These are phyloP conservation scores for Caenorhabditis sp. DNA, from an alignment of 2,888 invertebrate species.

Conservation along the genomic window DNA sequence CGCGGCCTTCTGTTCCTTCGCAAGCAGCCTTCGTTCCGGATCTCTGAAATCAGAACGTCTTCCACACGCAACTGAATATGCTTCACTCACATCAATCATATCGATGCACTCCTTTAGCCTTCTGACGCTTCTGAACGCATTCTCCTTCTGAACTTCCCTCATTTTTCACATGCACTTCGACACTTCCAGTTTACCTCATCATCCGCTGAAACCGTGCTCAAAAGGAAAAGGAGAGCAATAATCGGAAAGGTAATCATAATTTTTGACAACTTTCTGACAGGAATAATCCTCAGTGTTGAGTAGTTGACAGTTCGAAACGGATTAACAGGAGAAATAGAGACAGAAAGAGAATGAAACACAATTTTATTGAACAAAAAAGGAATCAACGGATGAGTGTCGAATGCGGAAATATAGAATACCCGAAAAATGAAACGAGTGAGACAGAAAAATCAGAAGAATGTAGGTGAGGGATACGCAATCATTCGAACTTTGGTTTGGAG, in stretches of 20 bases:
- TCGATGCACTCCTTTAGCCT: constrained; percentile 48
- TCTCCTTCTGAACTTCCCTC: constrained; percentile 19
- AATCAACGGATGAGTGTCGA: constrained; percentile 4
- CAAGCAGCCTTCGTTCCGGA: constrained; percentile 31
- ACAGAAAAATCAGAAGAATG: neutral
- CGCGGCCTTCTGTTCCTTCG: constrained; percentile 26
- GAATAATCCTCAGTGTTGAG: constrained; percentile 12
- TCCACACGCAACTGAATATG: too few relatives aligned
- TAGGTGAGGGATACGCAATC: neutral
- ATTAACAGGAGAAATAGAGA: constrained; percentile 17
- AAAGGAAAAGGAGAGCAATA: constrained; percentile 7
- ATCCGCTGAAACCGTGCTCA: neutral
- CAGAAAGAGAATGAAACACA: neutral
- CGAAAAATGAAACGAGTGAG: constrained; percentile 15
- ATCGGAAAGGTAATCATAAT: constrained; percentile 1
- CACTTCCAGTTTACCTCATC: constrained; percentile 19
- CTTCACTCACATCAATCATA: constrained; percentile 35
- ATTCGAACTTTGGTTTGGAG: constrained; percentile 31
- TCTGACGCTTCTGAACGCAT: constrained; percentile 35
- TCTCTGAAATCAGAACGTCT: constrained; percentile 20
- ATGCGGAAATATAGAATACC: constrained; percentile 15
- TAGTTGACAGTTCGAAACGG: constrained; percentile 27
- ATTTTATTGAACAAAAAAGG: constrained; percentile 22
- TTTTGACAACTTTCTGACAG: constrained; percentile 27
- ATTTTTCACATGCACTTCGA: neutral